Evolutionary conservation across 2,113 vertebrate genomes (phyloP).

Genomic region (Leptosomus discolor): DNA sequence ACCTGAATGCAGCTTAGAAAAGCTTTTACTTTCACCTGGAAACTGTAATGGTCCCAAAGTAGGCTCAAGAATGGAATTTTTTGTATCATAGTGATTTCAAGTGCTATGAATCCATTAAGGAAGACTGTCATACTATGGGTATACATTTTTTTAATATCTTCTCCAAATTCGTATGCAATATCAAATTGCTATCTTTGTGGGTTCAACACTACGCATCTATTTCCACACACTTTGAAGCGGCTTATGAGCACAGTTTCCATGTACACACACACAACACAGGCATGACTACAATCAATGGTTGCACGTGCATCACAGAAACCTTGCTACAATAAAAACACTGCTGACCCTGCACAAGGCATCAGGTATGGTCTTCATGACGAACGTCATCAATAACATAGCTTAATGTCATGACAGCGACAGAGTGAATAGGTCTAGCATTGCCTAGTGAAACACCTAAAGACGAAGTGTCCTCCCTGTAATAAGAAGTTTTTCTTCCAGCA

Average conservation of each 20-base stretch:
- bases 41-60: neutral
- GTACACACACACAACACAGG: fast-evolving
- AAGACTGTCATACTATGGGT: neutral
- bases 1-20: neutral
- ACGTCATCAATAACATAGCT: neutral
- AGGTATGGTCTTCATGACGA: fast-evolving
- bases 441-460: neutral
- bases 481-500: neutral
- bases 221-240: neutral
- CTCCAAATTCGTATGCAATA: neutral
- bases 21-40: neutral
- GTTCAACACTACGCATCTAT: neutral
- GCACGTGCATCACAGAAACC: neutral
- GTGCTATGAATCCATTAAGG: neutral
- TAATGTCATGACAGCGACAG: neutral
- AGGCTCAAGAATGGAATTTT: neutral
- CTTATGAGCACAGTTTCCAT: neutral
- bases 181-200: neutral
- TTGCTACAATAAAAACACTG: neutral
- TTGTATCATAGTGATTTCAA: neutral
- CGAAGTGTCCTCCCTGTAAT: neutral
- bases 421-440: neutral
- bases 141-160: neutral
- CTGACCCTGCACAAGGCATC: neutral
- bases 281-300: fast-evolving